Base-by-base conservation (phyloP, 2,888 invertebrate species). In the Phengaris alcon region DNA sequence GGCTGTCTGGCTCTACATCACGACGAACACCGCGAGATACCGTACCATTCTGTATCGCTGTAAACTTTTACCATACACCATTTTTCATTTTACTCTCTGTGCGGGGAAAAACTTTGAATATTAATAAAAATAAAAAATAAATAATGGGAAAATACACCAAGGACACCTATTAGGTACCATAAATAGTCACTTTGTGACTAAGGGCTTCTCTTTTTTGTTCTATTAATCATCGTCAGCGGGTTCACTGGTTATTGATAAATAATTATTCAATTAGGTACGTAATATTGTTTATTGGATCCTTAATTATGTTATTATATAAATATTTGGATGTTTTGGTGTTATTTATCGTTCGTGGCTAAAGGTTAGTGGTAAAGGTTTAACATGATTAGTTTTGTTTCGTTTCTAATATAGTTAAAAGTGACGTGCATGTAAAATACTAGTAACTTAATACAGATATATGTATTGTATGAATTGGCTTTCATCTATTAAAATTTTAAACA, bases 41-140 rank as follows among this genome's bases (percentile, higher is more conserved):
- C 13, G 6, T 68, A 46, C 8, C 46, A 10, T 9, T 46, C 13
- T 68, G 44, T 7, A 46, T 68, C n/a, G 68, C 46, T 68, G 35
- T 46, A 68, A 68, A 68, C 68, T 68, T 68, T 68, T 13, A 44
- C n/a, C 13, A 44, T 68, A 68, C 68, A 46, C 68, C 68, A 46
- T 68, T 68, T 68, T 68, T 46, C 68, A 68, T 68, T 46, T 46
- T 12, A 46, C 46, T 68, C 46, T 68, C 46, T 68, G 12, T 44
- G 44, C 57, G 15, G 7, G 3, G n/a, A 57, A 59, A 22, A 22
- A 59, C 15, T 59, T 59, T 59, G 8, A 59, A 10, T 22, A 59
- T 22, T 57, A 57, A n/a, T n/a, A n/a, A n/a, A n/a, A n/a, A n/a
- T n/a, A n/a, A n/a, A n/a, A 59, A 7, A 48, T 59, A 10, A 59